Evolutionary conservation across 1,140 invertebrate genomes (phyloP).

Genomic region (Drosophila bifasciata): DNA sequence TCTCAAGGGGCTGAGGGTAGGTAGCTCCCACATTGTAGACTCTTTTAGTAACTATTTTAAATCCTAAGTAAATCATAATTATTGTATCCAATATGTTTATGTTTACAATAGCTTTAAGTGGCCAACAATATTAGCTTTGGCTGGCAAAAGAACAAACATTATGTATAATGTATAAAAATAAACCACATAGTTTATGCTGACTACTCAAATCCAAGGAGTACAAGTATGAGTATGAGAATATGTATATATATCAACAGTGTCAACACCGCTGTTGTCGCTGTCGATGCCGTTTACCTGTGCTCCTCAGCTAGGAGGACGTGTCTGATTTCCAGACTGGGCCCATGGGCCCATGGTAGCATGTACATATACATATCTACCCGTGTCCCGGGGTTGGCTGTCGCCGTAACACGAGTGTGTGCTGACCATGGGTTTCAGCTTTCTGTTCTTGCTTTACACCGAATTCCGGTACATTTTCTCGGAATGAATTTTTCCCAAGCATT

Average conservation of each 20-base stretch:
- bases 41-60: no score
- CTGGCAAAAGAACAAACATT: no score
- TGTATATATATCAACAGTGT: constrained; percentile 11
- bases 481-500: constrained; percentile 79
- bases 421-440: constrained; percentile 39
- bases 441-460: constrained; percentile 71
- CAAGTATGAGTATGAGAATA: constrained; percentile 8
- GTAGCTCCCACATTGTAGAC: no score
- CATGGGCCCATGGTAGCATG: constrained; percentile 2
- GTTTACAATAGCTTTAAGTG: no score
- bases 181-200: constrained; percentile 46
- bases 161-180: constrained; percentile 1
- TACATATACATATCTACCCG: no score
- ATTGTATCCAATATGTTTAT: no score
- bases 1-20: no score
- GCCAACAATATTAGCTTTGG: no score
- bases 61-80: no score
- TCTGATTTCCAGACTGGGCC: constrained; percentile 60
- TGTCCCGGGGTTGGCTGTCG: constrained; percentile 52
- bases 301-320: constrained; percentile 48
- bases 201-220: constrained; percentile 31
- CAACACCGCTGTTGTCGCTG: constrained; percentile 44
- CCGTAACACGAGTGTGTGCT: constrained; percentile 55
- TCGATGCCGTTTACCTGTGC: constrained; percentile 17
- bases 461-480: constrained; percentile 83